phyloP scores from a whole-genome alignment of 2,113 vertebrate species.

The Holacanthus passer region DNA sequence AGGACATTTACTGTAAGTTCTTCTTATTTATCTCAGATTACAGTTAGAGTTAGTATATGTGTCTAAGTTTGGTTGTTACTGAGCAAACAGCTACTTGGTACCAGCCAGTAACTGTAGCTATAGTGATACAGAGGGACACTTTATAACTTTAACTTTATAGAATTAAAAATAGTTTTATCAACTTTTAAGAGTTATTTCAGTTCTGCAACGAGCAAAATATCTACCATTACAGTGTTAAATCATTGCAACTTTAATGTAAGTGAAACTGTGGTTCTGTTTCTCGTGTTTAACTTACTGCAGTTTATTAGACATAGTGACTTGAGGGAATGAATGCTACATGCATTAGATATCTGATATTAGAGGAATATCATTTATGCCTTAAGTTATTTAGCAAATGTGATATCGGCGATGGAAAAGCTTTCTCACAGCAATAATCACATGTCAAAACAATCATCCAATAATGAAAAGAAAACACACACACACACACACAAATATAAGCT shows the following conservation, averaged over 20 bases:
- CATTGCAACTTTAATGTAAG: background rate
- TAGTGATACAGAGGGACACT: background rate
- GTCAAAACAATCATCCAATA: background rate
- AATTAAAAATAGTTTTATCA: background rate
- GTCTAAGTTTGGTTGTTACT: background rate
- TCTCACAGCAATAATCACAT: background rate
- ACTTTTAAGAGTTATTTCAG: background rate
- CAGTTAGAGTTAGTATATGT: background rate
- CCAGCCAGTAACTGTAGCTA: background rate
- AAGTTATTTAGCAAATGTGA: background rate
- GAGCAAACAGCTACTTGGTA: background rate
- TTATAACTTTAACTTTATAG: background rate
- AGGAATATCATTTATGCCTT: background rate
- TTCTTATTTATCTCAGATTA: constrained; percentile 13
- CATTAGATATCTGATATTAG: background rate
- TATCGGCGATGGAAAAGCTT: background rate
- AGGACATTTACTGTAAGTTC: background rate
- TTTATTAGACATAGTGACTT: background rate
- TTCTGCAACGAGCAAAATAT: background rate
- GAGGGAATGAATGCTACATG: background rate
- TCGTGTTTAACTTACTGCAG: background rate
- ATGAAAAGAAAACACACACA: too few relatives aligned
- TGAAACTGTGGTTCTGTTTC: background rate
- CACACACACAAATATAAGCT: too few relatives aligned
- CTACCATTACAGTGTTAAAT: background rate